A percentile compares a stretch with the other conserved stretches of the same genome.
phyloP scores from a whole-genome alignment of 2,888 invertebrate species.

The Spisula solida region DNA sequence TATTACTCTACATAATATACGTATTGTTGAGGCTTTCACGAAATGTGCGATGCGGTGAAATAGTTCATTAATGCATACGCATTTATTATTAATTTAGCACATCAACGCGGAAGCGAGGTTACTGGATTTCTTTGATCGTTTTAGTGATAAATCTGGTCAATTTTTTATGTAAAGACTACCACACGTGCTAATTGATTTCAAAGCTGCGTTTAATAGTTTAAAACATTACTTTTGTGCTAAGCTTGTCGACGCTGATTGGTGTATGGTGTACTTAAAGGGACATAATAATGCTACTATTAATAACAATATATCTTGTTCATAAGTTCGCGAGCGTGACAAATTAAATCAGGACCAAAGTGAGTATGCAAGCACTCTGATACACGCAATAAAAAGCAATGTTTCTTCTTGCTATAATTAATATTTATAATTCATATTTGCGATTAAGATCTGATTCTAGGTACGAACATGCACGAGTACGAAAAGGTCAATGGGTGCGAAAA shows the following conservation, averaged over 20 bases:
- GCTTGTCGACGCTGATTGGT: neutral
- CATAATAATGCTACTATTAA: neutral
- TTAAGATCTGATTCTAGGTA: neutral
- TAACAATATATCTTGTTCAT: neutral
- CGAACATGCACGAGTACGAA: neutral
- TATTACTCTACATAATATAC: neutral
- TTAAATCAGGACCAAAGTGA: neutral
- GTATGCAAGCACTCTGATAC: neutral
- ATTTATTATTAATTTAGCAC: conserved; percentile 14
- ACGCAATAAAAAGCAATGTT: neutral
- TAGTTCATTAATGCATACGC: neutral
- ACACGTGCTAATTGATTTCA: neutral
- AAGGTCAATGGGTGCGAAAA: neutral
- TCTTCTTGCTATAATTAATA: neutral
- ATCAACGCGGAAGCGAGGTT: conserved; percentile 18
- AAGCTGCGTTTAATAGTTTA: neutral
- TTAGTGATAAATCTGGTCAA: neutral
- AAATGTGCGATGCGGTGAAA: neutral
- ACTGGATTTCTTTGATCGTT: neutral
- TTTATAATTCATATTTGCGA: neutral
- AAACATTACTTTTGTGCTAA: neutral
- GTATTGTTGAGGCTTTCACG: neutral
- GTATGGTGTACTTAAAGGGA: neutral
- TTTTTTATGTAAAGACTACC: neutral
- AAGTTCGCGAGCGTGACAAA: neutral